phyloP scores from a whole-genome alignment of 2,113 vertebrate genomes.

The Sphyrna mokarran region DNA sequence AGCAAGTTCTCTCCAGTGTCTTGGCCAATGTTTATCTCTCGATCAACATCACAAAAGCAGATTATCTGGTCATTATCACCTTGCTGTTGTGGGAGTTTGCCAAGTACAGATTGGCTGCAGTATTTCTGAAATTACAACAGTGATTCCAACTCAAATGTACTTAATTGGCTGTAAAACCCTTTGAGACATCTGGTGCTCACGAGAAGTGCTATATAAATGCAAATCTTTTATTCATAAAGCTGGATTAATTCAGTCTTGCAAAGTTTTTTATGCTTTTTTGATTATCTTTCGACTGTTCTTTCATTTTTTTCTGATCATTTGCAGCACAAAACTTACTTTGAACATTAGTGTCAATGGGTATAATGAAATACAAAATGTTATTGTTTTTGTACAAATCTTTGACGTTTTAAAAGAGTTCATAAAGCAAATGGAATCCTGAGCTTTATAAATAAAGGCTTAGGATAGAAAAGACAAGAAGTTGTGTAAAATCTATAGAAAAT shows the following conservation, averaged over 20 bases:
- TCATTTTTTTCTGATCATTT: too few relatives aligned
- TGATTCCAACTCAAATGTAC: not conserved
- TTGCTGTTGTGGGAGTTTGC: not conserved
- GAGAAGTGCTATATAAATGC: not conserved
- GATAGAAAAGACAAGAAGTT: not conserved
- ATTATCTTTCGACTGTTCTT: not conserved
- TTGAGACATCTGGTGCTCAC: not conserved
- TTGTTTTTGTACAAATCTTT: not conserved
- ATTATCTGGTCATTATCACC: not conserved
- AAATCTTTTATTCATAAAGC: not conserved
- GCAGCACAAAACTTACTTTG: not conserved
- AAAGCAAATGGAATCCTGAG: not conserved
- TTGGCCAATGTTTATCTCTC: not conserved
- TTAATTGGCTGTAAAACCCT: not conserved
- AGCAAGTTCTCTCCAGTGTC: not conserved
- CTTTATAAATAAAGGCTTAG: not conserved
- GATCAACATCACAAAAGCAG: not conserved
- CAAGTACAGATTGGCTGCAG: not conserved
- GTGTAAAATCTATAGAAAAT: not conserved
- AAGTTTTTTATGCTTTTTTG: not conserved
- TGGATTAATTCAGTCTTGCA: not conserved
- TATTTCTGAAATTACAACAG: not conserved
- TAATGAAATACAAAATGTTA: not conserved
- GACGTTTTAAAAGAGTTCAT: not conserved
- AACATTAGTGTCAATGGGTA: too few relatives aligned